Evolutionary conservation across 2,888 invertebrate species (phyloP).

Genomic region (Tenthredo scrophulariae): DNA sequence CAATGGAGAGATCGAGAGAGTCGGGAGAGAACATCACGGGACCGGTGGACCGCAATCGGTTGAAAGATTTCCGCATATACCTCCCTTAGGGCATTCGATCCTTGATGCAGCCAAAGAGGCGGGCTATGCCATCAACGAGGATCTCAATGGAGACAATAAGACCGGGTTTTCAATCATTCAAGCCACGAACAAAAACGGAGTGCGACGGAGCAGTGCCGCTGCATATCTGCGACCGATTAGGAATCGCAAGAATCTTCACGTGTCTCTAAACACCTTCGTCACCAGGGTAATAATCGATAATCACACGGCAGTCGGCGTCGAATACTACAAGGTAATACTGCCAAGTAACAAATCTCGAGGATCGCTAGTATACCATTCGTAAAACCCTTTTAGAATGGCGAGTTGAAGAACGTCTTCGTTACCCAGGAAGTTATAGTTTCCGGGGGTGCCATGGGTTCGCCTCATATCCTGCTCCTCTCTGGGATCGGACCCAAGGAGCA

Average conservation of each 20-base stretch:
- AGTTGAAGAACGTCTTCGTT: too few species aligned
- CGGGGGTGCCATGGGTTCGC: neutral
- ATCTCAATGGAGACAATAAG: neutral
- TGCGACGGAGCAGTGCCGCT: neutral
- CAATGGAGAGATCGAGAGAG: neutral
- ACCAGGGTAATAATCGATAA: neutral
- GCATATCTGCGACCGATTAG: neutral
- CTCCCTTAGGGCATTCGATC: neutral
- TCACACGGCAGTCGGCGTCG: neutral
- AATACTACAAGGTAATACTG: conserved; percentile 62
- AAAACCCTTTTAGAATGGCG: too few species aligned
- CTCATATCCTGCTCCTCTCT: neutral
- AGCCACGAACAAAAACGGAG: neutral
- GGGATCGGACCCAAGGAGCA: neutral
- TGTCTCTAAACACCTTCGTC: conserved; percentile 2
- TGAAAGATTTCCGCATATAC: neutral
- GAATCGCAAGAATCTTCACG: conserved; percentile 73
- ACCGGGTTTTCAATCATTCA: neutral
- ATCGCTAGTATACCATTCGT: too few species aligned
- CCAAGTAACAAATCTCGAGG: conserved; percentile 69
- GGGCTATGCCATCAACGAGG: neutral
- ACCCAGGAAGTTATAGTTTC: neutral
- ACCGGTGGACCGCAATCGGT: neutral
- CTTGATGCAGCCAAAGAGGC: conserved; percentile 77
- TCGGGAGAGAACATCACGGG: conserved; percentile 72